Percentiles rank a stretch among this genome's conserved stretches.
Evolutionary conservation across 2,797 vertebrate genomes (phyloP).

Genomic region (Eutrigla gurnardus): DNA sequence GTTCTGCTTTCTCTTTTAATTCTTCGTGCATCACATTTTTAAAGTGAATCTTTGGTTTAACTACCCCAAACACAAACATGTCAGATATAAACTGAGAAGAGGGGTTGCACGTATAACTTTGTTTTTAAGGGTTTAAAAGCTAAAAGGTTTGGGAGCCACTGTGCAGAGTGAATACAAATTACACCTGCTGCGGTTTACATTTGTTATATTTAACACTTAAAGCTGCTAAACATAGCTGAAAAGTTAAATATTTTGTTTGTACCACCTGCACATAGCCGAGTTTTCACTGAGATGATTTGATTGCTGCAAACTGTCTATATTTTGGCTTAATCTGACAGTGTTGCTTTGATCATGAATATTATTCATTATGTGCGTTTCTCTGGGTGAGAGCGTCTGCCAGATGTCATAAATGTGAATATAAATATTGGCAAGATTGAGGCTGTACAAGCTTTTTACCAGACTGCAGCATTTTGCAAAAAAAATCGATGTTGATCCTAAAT

Average conservation of each 20-base stretch:
- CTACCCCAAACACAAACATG: not conserved
- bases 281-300: not conserved
- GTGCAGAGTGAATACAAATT: not conserved
- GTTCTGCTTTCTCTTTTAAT: too few relatives aligned
- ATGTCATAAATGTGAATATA: conserved; percentile 17
- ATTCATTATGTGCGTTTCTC: not conserved
- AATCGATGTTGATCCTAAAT: conserved; percentile 25
- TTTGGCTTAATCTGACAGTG: conserved; percentile 5
- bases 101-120: not conserved
- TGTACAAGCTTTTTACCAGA: conserved; percentile 3
- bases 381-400: not conserved
- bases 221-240: not conserved
- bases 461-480: conserved; percentile 6
- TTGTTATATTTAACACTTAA: not conserved
- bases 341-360: conserved; percentile 22
- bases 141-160: not conserved
- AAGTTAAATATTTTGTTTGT: not conserved
- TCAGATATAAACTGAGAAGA: not conserved
- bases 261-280: not conserved
- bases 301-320: not conserved
- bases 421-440: conserved; percentile 14
- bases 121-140: not conserved
- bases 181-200: not conserved
- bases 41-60: not conserved
- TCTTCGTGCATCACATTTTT: not conserved